Percentiles rank a stretch among this genome's conserved stretches.
phyloP scores from a whole-genome alignment of 1,140 invertebrate genomes.

The Plodia interpunctella region DNA sequence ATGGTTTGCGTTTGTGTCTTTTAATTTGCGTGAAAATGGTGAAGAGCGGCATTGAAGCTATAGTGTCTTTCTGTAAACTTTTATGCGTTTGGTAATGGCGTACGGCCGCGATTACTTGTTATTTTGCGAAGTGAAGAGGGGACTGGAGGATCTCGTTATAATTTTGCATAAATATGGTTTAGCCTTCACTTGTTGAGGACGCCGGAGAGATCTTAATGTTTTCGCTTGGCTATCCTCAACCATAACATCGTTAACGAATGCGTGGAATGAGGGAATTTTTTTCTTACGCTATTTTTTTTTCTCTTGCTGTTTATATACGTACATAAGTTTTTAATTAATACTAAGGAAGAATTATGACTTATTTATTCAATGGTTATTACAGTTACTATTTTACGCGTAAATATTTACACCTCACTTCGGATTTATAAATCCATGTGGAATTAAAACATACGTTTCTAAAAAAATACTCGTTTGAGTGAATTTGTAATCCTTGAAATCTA shows the following conservation, averaged over 20 bases:
- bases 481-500: too few relatives aligned
- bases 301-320: too few relatives aligned
- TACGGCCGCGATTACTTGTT: constrained; percentile 50
- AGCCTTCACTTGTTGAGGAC: constrained; percentile 32
- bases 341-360: too few relatives aligned
- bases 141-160: constrained; percentile 59
- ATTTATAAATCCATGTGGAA: too few relatives aligned
- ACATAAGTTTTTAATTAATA: too few relatives aligned
- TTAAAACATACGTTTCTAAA: too few relatives aligned
- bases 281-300: too few relatives aligned
- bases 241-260: constrained; percentile 48
- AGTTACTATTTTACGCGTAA: too few relatives aligned
- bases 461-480: too few relatives aligned
- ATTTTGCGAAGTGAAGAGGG: constrained; percentile 27
- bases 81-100: constrained; percentile 37
- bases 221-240: constrained; percentile 47
- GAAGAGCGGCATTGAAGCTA: constrained; percentile 48
- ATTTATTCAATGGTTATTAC: too few relatives aligned
- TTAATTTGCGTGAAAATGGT: constrained; percentile 75
- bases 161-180: constrained; percentile 69
- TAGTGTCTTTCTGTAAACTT: constrained; percentile 42
- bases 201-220: constrained; percentile 50
- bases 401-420: too few relatives aligned
- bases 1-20: constrained; percentile 63
- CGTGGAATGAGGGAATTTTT: background rate